Evolutionary conservation across 2,797 vertebrate genomes (phyloP).

Genomic region (Odontamblyopus lacepedii): DNA sequence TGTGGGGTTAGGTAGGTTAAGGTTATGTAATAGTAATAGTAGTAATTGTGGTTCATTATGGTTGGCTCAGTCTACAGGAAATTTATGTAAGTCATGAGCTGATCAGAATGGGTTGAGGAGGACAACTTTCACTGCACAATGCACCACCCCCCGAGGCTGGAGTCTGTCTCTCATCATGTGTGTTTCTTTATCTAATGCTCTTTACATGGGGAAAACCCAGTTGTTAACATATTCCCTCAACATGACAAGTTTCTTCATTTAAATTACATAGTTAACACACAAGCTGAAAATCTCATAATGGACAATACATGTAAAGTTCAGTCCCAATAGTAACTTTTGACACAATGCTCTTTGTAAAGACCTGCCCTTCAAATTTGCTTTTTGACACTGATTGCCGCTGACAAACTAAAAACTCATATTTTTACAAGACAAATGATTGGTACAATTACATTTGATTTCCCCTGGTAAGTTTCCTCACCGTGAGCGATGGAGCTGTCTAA

Average conservation of each 20-base stretch:
- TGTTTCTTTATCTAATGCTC: constrained; percentile 62
- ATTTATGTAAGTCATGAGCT: constrained; percentile 30
- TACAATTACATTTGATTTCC: constrained; percentile 5
- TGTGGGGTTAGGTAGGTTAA: too few relatives aligned
- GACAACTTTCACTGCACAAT: constrained; percentile 17
- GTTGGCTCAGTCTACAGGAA: too few relatives aligned
- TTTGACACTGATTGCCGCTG: background rate
- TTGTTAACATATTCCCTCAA: constrained; percentile 44
- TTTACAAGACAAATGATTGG: constrained; percentile 11
- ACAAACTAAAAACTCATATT: background rate
- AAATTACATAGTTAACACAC: constrained; percentile 26
- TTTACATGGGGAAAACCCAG: constrained; percentile 52
- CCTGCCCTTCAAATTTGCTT: constrained; percentile 1
- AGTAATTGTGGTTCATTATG: too few relatives aligned
- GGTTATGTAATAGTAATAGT: too few relatives aligned
- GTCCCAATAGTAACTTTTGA: background rate
- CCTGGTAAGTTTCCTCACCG: background rate
- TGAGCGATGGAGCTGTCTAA: constrained; percentile 18
- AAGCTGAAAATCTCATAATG: constrained; percentile 10
- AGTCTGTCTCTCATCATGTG: constrained; percentile 52
- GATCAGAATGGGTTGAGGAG: constrained; percentile 40
- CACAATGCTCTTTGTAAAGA: background rate
- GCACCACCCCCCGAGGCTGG: constrained; percentile 27
- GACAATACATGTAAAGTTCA: constrained; percentile 9
- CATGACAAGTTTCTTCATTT: constrained; percentile 34